phyloP scores from a whole-genome alignment of 1,140 invertebrate species.

The Drosophila teissieri region DNA sequence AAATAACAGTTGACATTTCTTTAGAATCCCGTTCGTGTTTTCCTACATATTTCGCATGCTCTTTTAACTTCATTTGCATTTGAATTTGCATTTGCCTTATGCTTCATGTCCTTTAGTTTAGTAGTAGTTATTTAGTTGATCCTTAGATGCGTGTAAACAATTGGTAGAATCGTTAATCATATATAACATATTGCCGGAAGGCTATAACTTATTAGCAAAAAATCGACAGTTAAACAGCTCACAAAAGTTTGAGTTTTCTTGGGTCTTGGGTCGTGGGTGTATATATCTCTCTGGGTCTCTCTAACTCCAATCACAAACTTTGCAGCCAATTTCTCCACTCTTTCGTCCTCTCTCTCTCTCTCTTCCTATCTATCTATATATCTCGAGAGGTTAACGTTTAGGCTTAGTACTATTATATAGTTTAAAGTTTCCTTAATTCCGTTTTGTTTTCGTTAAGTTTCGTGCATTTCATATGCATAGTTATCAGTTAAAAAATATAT shows the following conservation, averaged over 20 bases:
- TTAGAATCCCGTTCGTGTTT: constrained; percentile 33
- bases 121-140: constrained; percentile 35
- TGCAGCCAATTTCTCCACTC: constrained; percentile 48
- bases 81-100: constrained; percentile 5
- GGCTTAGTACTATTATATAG: constrained; percentile 46
- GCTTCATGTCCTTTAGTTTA: constrained; percentile 29
- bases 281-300: constrained; percentile 26
- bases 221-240: constrained; percentile 82
- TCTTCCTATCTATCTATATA: constrained; percentile 9
- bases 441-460: constrained; percentile 29
- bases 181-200: constrained; percentile 41
- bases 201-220: constrained; percentile 75
- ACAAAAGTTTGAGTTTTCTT: constrained; percentile 58
- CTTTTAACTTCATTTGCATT: constrained; percentile 5
- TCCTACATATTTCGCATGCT: constrained; percentile 30
- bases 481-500: constrained; percentile 43
- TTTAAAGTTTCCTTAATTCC: constrained; percentile 45
- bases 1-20: constrained; percentile 54
- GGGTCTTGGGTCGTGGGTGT: constrained; percentile 24
- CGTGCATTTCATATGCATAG: constrained; percentile 68
- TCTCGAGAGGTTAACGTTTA: constrained; percentile 29
- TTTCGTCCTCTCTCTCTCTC: constrained; percentile 11
- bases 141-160: constrained; percentile 35
- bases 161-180: constrained; percentile 49
- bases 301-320: constrained; percentile 37